phyloP scores from a whole-genome alignment of 2,797 vertebrate genomes.

The Siniperca undulata region DNA sequence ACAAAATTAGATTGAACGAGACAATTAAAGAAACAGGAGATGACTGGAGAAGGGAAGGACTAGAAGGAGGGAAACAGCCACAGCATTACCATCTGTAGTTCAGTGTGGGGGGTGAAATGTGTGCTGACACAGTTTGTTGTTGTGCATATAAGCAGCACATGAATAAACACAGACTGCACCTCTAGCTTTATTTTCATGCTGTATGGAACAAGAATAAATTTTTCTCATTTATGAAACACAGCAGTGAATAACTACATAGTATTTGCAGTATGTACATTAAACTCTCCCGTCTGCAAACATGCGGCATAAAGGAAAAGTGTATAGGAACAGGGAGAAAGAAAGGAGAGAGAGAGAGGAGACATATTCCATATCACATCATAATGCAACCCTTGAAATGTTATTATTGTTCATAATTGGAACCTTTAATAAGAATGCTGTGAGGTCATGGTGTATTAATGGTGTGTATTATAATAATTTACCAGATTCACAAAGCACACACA shows the following conservation, averaged over 20 bases:
- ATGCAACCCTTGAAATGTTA: constrained; percentile 27
- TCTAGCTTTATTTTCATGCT: constrained; percentile 42
- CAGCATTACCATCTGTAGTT: constrained; percentile 43
- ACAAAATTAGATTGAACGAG: constrained; percentile 56
- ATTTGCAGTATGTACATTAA: constrained; percentile 12
- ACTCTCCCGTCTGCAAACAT: constrained; percentile 20
- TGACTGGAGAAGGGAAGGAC: constrained; percentile 8
- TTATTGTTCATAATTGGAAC: constrained; percentile 50
- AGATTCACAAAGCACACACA: constrained; percentile 16
- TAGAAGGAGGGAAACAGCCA: constrained; percentile 14
- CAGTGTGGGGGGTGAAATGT: constrained; percentile 36
- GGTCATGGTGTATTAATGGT: constrained; percentile 39
- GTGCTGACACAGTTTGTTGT: constrained; percentile 62
- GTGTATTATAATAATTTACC: constrained; percentile 39
- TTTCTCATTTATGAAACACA: constrained; percentile 5
- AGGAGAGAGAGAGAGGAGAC: background rate
- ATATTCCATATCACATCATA: constrained; percentile 17
- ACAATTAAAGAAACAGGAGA: constrained; percentile 33
- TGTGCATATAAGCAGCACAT: constrained; percentile 38
- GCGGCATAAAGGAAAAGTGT: background rate
- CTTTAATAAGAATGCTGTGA: constrained; percentile 42
- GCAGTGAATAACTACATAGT: constrained; percentile 11
- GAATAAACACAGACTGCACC: constrained; percentile 44
- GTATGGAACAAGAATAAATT: background rate
- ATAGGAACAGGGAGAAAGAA: background rate